Evolutionary conservation across 2,888 invertebrate species (phyloP).

Genomic region (Linnaemya tessellans): DNA sequence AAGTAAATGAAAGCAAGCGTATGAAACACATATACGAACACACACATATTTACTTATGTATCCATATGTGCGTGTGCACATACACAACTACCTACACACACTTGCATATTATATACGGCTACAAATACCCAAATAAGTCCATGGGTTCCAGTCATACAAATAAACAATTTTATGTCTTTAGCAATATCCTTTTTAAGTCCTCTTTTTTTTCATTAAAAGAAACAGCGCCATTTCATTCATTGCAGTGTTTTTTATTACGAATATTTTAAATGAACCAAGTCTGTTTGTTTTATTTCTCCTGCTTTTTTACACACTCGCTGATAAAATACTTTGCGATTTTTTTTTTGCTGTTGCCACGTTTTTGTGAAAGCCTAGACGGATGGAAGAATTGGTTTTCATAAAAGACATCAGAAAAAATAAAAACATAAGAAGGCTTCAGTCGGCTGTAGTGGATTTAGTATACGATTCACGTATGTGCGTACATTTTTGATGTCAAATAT

Average conservation of each 20-base stretch:
- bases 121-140: background rate
- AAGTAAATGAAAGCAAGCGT: background rate
- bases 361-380: background rate
- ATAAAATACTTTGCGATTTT: conserved; percentile 3
- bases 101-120: background rate
- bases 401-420: conserved; percentile 14
- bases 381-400: background rate
- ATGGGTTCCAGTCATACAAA: background rate
- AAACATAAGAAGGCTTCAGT: no score
- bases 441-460: no score
- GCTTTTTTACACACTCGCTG: conserved; percentile 22
- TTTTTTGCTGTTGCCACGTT: background rate
- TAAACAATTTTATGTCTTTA: conserved; percentile 49
- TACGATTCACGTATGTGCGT: no score
- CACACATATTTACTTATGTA: background rate
- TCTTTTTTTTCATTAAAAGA: conserved; percentile 31
- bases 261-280: conserved; percentile 31
- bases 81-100: no score
- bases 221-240: background rate
- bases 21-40: background rate
- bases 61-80: background rate
- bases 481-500: no score
- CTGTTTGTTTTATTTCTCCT: conserved; percentile 52
- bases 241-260: background rate
- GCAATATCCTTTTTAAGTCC: conserved; percentile 55